Evolutionary conservation across 37 sponge, comb jelly and placozoan species (phyloP).

Genomic region (Halisarca cf. caerulea): DNA sequence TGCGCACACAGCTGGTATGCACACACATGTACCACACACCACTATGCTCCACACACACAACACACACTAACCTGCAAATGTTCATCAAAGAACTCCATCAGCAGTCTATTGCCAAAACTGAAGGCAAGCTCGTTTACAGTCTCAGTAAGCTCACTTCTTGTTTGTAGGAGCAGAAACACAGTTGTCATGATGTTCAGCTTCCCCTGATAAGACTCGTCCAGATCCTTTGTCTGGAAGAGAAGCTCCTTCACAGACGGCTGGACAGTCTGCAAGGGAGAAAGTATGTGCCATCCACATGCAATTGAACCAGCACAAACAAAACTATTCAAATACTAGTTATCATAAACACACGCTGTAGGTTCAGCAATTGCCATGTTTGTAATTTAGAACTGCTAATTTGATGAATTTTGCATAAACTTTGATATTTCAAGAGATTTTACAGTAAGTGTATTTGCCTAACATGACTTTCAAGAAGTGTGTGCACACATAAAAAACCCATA

Average conservation of each 20-base stretch:
- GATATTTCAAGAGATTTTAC: no score
- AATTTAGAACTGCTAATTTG: no score
- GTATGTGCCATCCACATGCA: no score
- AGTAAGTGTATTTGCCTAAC: no score
- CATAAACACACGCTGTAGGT: neutral
- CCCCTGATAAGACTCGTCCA: neutral
- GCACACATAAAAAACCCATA: no score
- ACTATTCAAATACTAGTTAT: neutral
- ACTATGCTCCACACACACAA: neutral
- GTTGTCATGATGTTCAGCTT: slow-evolving; percentile 1
- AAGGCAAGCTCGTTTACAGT: neutral
- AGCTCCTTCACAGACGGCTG: slow-evolving; percentile 22
- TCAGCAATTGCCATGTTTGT: no score
- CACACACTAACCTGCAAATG: neutral
- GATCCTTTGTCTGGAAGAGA: neutral
- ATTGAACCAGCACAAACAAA: neutral
- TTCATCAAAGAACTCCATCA: neutral
- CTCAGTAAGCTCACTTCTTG: neutral
- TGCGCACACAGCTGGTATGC: neutral
- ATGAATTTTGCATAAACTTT: no score
- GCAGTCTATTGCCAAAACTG: neutral
- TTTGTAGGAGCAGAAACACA: slow-evolving; percentile 20
- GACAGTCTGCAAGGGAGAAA: neutral
- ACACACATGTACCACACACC: no score
- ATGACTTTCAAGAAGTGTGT: no score